These are phyloP conservation scores for Endotricha flammealis DNA, from an alignment of 2,888 invertebrate genomes.

Conservation along the genomic window DNA sequence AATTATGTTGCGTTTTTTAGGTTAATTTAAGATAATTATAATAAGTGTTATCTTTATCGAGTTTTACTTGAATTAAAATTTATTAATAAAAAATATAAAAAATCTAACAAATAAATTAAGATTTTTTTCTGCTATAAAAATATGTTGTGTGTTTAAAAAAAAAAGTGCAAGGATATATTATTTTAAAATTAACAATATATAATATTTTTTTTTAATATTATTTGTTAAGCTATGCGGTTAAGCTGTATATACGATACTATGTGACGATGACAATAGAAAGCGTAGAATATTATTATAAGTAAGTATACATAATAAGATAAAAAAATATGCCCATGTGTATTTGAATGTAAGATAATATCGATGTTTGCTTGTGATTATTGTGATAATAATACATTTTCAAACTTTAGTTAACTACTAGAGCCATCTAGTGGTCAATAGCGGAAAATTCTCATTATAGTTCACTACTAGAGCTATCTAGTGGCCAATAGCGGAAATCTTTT, in stretches of 20 bases:
- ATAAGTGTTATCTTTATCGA: too few species aligned
- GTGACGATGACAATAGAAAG: constrained; percentile 70
- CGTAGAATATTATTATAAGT: constrained; percentile 39
- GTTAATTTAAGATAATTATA: too few species aligned
- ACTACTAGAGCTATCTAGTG: constrained; percentile 28
- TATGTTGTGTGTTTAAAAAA: too few species aligned
- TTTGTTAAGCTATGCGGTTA: constrained; percentile 1
- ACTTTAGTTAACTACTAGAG: constrained; percentile 11
- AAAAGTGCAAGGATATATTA: not conserved
- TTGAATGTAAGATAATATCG: constrained; percentile 6
- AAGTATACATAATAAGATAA: too few species aligned
- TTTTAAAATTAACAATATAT: not conserved
- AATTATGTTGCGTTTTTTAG: too few species aligned
- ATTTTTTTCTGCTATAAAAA: too few species aligned
- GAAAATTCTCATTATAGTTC: constrained; percentile 1
- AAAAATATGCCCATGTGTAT: too few species aligned
- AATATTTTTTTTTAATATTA: not conserved
- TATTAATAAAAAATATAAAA: too few species aligned
- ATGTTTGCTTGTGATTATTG: constrained; percentile 13
- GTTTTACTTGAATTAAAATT: too few species aligned
- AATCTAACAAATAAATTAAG: too few species aligned
- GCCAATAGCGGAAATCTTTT: constrained; percentile 21
- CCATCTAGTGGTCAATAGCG: constrained; percentile 34
- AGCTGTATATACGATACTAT: constrained; percentile 33
- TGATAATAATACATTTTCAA: constrained; percentile 4